Conservation (phyloP, 1,140 invertebrate genomes). For the Limonius californicus region DNA sequence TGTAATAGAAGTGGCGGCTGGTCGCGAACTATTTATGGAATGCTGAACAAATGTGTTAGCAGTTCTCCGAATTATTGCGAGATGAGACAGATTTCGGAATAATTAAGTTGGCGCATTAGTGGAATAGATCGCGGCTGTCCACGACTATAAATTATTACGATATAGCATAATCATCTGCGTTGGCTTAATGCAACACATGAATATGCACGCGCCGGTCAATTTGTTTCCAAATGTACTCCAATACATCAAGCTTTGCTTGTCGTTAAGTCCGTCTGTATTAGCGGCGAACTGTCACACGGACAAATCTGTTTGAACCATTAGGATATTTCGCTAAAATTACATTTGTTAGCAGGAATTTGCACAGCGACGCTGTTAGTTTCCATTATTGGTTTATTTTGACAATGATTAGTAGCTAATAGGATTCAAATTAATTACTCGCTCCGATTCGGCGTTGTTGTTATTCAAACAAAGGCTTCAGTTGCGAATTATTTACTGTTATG, state of each 20-base stretch:
- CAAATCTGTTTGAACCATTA: conserved; percentile 45
- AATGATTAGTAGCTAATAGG: not conserved
- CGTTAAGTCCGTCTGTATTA: conserved; percentile 41
- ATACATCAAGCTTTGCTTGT: conserved; percentile 43
- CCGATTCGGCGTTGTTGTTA: not conserved
- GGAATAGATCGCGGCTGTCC: conserved; percentile 16
- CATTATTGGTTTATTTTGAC: conserved; percentile 2
- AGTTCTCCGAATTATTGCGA: too few species aligned
- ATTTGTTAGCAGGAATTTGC: conserved; percentile 44
- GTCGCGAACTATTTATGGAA: too few species aligned
- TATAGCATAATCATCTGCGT: conserved; percentile 19
- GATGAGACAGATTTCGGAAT: conserved; percentile 4
- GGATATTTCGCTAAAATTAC: conserved; percentile 45
- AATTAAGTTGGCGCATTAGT: conserved; percentile 19
- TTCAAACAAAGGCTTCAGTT: not conserved
- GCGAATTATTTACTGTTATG: not conserved
- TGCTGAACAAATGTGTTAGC: too few species aligned
- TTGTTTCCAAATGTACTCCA: conserved; percentile 36
- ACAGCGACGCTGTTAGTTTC: not conserved
- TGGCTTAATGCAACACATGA: conserved; percentile 21
- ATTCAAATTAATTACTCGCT: not conserved
- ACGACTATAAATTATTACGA: conserved; percentile 21
- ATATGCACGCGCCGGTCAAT: conserved; percentile 33
- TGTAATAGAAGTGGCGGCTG: too few species aligned
- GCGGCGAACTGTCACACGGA: conserved; percentile 37